phyloP scores from a whole-genome alignment of 1,140 invertebrate species.

The Probaryconus sp. region DNA sequence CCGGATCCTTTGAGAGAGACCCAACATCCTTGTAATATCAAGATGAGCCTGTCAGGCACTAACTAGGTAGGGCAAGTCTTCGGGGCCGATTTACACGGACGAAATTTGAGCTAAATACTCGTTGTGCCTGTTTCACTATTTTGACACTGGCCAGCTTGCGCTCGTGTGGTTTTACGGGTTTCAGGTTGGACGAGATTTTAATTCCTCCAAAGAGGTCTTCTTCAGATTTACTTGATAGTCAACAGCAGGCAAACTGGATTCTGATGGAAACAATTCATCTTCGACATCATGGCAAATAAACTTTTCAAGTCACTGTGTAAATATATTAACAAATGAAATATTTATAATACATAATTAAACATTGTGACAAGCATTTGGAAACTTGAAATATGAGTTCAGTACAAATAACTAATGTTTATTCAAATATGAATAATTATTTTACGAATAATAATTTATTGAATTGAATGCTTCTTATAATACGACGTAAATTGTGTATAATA shows the following conservation, averaged over 20 bases:
- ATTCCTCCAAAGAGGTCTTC: conserved; percentile 9
- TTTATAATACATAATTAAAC: too few relatives aligned
- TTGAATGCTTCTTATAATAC: too few relatives aligned
- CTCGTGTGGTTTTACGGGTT: conserved; percentile 54
- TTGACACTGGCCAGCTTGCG: conserved; percentile 69
- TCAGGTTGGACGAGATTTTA: conserved; percentile 59
- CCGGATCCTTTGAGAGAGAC: conserved; percentile 67
- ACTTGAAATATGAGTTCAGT: too few relatives aligned
- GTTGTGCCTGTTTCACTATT: conserved; percentile 67
- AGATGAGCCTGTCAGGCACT: conserved; percentile 74
- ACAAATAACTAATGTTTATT: too few relatives aligned
- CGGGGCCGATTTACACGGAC: conserved; percentile 63
- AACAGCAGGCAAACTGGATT: background rate
- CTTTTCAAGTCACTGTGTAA: too few relatives aligned
- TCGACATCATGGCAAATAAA: too few relatives aligned
- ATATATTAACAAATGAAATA: too few relatives aligned
- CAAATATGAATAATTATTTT: too few relatives aligned
- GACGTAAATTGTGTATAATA: too few relatives aligned
- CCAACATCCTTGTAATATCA: conserved; percentile 67
- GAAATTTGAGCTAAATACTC: conserved; percentile 53
- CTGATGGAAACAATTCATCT: conserved; percentile 25
- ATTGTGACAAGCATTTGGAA: too few relatives aligned
- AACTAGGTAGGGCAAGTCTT: conserved; percentile 69
- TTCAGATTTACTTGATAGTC: conserved; percentile 51
- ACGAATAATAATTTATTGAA: too few relatives aligned